Conservation (phyloP, 2,888 invertebrate species). For the Tridacna crocea region DNA sequence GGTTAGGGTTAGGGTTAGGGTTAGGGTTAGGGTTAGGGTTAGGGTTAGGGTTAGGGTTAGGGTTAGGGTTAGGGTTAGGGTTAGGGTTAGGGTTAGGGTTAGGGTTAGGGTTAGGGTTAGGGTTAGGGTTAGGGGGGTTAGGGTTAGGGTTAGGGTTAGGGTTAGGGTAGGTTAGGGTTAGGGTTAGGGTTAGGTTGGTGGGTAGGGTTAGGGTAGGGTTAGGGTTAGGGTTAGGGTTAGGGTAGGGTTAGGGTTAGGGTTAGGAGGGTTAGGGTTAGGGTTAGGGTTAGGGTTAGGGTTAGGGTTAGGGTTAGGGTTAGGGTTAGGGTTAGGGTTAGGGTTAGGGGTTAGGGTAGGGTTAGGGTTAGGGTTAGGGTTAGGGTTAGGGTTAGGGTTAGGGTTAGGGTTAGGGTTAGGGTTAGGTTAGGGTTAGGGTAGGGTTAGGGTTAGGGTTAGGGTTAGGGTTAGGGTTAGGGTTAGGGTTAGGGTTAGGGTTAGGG, state of each 20-base stretch:
- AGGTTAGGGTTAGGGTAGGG: too few relatives aligned
- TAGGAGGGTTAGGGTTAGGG: constrained; percentile 56
- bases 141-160: too few relatives aligned
- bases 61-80: constrained; percentile 61
- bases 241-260: constrained; percentile 64
- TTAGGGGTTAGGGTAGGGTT: too few relatives aligned
- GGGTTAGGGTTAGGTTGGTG: too few relatives aligned
- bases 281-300: constrained; percentile 59
- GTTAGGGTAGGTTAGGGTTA: too few relatives aligned
- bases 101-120: constrained; percentile 62
- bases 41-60: too few relatives aligned
- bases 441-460: constrained; percentile 59
- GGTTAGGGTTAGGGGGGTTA: too few relatives aligned
- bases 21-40: too few relatives aligned
- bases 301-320: constrained; percentile 46
- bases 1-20: too few relatives aligned
- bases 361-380: constrained; percentile 72
- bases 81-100: constrained; percentile 60
- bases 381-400: constrained; percentile 68
- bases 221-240: too few relatives aligned
- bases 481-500: constrained; percentile 53
- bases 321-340: constrained; percentile 62
- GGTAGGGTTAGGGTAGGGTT: too few relatives aligned
- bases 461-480: constrained; percentile 49
- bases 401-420: constrained; percentile 64